These are phyloP conservation scores for Euborellia annulipes DNA, from an alignment of 1,140 invertebrate genomes.

Conservation along the genomic window DNA sequence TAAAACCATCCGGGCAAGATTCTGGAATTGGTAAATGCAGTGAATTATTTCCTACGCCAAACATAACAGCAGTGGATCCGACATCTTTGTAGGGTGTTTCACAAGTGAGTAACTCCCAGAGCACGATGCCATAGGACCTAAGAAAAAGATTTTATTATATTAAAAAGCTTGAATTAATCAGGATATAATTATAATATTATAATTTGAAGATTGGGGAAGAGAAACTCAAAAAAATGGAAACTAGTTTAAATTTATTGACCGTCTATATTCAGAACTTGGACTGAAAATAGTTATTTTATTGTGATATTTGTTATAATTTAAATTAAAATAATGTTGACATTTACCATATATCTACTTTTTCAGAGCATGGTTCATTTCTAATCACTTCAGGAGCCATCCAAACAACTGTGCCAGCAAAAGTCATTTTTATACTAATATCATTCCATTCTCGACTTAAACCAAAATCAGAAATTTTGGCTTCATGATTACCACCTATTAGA, in stretches of 20 bases:
- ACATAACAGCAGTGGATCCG: constrained; percentile 93
- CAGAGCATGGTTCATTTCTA: constrained; percentile 86
- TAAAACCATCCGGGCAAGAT: constrained; percentile 73
- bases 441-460: constrained; percentile 91
- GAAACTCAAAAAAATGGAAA: no score
- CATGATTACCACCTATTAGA: constrained; percentile 74
- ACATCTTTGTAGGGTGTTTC: constrained; percentile 94
- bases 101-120: constrained; percentile 93
- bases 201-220: no score
- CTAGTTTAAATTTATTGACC: no score
- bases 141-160: constrained; percentile 6
- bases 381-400: constrained; percentile 99
- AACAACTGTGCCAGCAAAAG: constrained; percentile 89
- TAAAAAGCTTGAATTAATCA: neutral
- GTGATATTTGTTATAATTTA: neutral
- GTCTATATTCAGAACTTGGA: no score
- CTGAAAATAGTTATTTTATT: no score
- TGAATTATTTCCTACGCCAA: constrained; percentile 89
- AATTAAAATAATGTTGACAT: constrained; percentile 11
- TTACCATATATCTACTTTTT: constrained; percentile 92
- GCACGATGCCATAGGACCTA: constrained; percentile 86
- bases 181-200: no score
- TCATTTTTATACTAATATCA: constrained; percentile 92
- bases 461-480: constrained; percentile 96
- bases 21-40: constrained; percentile 77